phyloP scores from a whole-genome alignment of 1,140 invertebrate genomes.

The Aphaenogaster floridana region DNA sequence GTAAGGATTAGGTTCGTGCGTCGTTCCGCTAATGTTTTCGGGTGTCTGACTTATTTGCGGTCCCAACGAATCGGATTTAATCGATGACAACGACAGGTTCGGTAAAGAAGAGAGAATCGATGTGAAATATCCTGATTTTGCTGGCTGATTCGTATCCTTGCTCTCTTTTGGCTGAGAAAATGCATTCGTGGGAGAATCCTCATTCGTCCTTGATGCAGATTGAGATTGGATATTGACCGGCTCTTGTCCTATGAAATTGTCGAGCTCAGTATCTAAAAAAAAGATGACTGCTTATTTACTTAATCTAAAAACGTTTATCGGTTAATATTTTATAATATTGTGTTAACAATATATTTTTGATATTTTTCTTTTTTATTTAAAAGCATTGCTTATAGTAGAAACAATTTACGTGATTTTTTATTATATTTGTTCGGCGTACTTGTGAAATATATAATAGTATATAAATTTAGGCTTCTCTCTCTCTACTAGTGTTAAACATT shows the following conservation, averaged over 20 bases:
- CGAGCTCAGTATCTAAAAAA: conserved; percentile 78
- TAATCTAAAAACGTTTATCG: not conserved
- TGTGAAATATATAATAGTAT: not conserved
- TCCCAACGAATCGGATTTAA: conserved; percentile 69
- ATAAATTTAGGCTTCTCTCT: not conserved
- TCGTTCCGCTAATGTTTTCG: conserved; percentile 33
- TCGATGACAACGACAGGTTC: conserved; percentile 81
- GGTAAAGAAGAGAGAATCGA: conserved; percentile 84
- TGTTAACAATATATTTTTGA: not conserved
- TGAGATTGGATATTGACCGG: conserved; percentile 31
- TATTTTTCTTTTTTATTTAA: not conserved
- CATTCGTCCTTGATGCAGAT: not conserved
- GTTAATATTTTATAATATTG: not conserved
- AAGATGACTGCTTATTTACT: conserved; percentile 25
- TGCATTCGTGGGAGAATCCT: conserved; percentile 39
- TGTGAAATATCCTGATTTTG: conserved; percentile 81
- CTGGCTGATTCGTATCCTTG: conserved; percentile 71
- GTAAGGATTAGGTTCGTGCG: conserved; percentile 63
- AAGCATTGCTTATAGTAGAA: not conserved
- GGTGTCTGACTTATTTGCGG: conserved; percentile 44
- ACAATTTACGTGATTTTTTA: not conserved
- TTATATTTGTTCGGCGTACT: not conserved
- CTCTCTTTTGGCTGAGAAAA: conserved; percentile 32
- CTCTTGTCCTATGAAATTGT: conserved; percentile 77
- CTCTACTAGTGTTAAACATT: not conserved